Conservation (phyloP, 2,888 invertebrate genomes). For the Stictocephala bisonia region DNA sequence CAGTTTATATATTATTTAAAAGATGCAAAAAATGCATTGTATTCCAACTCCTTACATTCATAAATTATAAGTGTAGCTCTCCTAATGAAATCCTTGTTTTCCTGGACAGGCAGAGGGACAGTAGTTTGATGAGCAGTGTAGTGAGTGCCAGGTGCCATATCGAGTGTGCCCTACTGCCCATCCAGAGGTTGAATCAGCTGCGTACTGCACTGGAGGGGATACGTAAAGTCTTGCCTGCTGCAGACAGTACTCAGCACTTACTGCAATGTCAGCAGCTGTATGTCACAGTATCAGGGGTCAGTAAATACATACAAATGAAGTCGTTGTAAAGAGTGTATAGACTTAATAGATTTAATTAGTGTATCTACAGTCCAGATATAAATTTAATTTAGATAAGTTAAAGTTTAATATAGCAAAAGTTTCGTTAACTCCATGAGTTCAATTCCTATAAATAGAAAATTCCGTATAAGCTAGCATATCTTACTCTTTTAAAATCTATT, state of each 20-base stretch:
- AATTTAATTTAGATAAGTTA: too few species aligned
- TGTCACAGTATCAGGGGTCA: slow-evolving; percentile 33
- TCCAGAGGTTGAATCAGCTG: slow-evolving; percentile 33
- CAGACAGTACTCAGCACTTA: background rate
- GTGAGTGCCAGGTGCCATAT: slow-evolving; percentile 36
- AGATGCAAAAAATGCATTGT: too few species aligned
- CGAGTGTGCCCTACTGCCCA: slow-evolving; percentile 28
- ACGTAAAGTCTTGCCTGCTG: slow-evolving; percentile 13
- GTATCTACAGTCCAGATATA: too few species aligned
- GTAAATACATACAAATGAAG: slow-evolving; percentile 1
- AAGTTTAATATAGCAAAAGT: too few species aligned
- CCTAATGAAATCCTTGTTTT: too few species aligned
- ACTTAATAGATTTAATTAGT: background rate
- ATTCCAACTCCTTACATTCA: too few species aligned
- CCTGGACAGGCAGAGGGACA: slow-evolving; percentile 33
- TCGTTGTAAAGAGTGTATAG: background rate
- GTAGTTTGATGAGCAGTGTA: slow-evolving; percentile 7
- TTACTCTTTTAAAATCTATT: too few species aligned
- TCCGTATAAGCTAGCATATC: too few species aligned
- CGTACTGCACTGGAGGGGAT: slow-evolving; percentile 22
- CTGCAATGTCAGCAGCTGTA: slow-evolving; percentile 42
- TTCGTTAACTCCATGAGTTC: too few species aligned
- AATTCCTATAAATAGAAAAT: too few species aligned
- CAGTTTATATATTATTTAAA: too few species aligned
- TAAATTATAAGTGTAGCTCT: too few species aligned